Conservation (phyloP, 2,797 vertebrate genomes). For the Anabacerthia variegaticeps region DNA sequence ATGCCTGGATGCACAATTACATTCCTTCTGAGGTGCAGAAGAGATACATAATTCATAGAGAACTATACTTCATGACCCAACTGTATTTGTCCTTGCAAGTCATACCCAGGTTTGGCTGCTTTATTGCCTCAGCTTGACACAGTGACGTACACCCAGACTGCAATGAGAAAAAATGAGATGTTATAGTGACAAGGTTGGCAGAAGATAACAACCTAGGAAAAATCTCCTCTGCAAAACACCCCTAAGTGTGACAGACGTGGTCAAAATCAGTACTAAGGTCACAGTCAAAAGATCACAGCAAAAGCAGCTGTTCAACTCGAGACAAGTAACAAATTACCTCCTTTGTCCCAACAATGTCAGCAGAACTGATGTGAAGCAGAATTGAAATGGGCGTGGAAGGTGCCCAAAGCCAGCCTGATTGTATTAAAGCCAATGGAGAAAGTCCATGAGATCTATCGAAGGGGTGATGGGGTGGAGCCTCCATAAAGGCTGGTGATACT, state of each 20-base stretch:
- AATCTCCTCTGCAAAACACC: background rate
- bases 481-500: background rate
- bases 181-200: background rate
- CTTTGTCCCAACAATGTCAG: background rate
- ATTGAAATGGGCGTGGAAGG: background rate
- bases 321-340: background rate
- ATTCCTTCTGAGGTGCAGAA: background rate
- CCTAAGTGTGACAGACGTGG: background rate
- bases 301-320: background rate
- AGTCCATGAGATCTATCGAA: background rate
- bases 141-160: background rate
- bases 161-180: background rate
- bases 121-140: background rate
- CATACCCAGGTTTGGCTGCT: background rate
- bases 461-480: fast-evolving
- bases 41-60: background rate
- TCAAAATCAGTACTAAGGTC: background rate
- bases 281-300: background rate
- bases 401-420: background rate
- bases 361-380: background rate
- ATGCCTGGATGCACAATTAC: background rate
- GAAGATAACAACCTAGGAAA: background rate
- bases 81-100: conserved; percentile 24
- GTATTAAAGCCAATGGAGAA: background rate
- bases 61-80: background rate